These are phyloP conservation scores for Stegostoma tigrinum DNA, from an alignment of 2,113 vertebrate species.

Conservation along the genomic window DNA sequence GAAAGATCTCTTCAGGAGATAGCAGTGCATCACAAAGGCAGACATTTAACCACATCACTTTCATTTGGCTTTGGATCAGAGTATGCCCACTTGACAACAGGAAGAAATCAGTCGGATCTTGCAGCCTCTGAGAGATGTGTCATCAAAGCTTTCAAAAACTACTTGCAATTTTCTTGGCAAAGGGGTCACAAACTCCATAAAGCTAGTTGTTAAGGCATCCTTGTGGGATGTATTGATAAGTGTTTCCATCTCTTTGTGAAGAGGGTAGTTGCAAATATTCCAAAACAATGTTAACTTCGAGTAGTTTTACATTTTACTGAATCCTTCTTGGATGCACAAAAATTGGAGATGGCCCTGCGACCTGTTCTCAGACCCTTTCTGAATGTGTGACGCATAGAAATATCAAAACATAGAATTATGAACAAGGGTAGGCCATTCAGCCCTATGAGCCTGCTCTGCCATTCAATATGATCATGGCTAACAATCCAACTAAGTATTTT, in stretches of 20 bases:
- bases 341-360: background rate
- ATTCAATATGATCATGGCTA: too few species aligned
- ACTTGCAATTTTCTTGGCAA: background rate
- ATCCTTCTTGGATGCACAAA: background rate
- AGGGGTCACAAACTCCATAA: background rate
- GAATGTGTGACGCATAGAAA: background rate
- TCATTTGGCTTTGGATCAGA: background rate
- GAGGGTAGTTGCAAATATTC: background rate
- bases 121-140: background rate
- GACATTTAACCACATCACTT: background rate
- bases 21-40: background rate
- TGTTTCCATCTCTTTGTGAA: background rate
- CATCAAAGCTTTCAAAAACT: background rate
- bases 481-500: too few species aligned
- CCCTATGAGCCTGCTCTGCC: too few species aligned
- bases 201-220: background rate
- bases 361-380: background rate
- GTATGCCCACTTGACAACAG: background rate
- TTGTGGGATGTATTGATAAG: background rate
- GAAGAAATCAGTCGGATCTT: background rate
- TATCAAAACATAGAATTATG: too few species aligned
- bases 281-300: background rate
- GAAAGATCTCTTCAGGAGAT: background rate
- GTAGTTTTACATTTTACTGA: background rate
- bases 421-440: too few species aligned